phyloP scores from a whole-genome alignment of 92 coral and sea anemone species.

The Zoanthus sociatus region DNA sequence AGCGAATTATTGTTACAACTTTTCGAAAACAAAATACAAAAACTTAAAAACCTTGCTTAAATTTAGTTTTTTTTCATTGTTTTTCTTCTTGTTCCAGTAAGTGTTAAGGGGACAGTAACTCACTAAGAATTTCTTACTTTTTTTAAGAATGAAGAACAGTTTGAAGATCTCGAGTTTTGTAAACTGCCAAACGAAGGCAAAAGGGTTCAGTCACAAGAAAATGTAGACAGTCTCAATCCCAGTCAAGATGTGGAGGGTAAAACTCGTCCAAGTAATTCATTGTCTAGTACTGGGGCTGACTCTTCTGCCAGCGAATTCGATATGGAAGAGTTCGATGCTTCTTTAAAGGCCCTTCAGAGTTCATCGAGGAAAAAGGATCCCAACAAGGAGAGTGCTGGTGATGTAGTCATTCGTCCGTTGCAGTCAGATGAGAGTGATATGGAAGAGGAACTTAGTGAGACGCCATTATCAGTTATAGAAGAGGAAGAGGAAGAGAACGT shows the following conservation, averaged over 20 bases:
- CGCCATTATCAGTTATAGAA: slow-evolving; percentile 86
- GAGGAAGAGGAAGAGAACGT: slow-evolving; percentile 92
- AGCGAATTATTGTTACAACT: too few species aligned
- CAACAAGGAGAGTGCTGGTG: slow-evolving; percentile 31
- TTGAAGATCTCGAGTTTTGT: not conserved
- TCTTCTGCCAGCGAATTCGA: slow-evolving; percentile 78
- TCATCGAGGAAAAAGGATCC: slow-evolving; percentile 41
- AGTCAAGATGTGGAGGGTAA: not conserved
- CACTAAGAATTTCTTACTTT: too few species aligned
- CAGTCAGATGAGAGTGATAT: slow-evolving; percentile 85
- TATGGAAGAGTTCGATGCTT: slow-evolving; percentile 72
- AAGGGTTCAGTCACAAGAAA: not conserved
- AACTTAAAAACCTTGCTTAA: too few species aligned
- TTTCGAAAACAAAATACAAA: too few species aligned
- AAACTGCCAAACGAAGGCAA: not conserved
- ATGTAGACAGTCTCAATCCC: not conserved
- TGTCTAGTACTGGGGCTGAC: slow-evolving; percentile 37
- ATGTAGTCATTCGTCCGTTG: slow-evolving; percentile 67
- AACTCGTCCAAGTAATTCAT: slow-evolving; percentile 6
- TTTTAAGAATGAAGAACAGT: slow-evolving; percentile 24
- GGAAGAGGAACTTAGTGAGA: slow-evolving; percentile 82
- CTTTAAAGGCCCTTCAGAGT: slow-evolving; percentile 69
- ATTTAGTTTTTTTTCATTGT: too few species aligned
- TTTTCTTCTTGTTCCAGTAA: not conserved
- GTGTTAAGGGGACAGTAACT: not conserved